Evolutionary conservation across 2,797 vertebrate genomes (phyloP).

Genomic region (Morus bassanus): DNA sequence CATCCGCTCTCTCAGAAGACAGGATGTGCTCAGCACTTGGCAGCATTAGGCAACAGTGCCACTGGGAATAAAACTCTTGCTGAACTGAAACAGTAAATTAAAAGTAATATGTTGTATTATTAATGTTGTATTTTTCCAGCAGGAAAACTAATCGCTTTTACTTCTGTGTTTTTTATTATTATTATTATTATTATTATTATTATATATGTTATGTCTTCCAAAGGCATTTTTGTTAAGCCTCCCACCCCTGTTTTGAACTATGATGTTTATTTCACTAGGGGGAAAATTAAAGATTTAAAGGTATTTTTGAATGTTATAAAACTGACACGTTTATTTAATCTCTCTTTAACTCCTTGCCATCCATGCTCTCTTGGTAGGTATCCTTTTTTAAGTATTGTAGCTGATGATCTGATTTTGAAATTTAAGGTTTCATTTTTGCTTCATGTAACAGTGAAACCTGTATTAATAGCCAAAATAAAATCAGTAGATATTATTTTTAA

Average conservation of each 20-base stretch:
- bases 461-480: not conserved
- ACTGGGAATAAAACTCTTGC: not conserved
- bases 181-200: too few species aligned
- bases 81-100: not conserved
- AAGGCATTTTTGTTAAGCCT: not conserved
- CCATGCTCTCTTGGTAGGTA: not conserved
- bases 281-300: not conserved
- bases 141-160: not conserved
- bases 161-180: not conserved
- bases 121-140: not conserved
- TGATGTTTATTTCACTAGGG: not conserved
- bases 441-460: not conserved
- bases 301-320: not conserved
- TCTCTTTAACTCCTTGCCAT: not conserved
- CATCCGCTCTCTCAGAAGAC: not conserved
- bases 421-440: not conserved
- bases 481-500: not conserved
- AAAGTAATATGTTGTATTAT: not conserved
- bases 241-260: not conserved
- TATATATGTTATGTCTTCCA: not conserved
- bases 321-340: not conserved
- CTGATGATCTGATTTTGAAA: not conserved
- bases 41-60: not conserved
- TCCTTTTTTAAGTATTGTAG: not conserved
- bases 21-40: not conserved